Evolutionary conservation across 2,888 invertebrate genomes (phyloP).

Genomic region (Pteria penguin): DNA sequence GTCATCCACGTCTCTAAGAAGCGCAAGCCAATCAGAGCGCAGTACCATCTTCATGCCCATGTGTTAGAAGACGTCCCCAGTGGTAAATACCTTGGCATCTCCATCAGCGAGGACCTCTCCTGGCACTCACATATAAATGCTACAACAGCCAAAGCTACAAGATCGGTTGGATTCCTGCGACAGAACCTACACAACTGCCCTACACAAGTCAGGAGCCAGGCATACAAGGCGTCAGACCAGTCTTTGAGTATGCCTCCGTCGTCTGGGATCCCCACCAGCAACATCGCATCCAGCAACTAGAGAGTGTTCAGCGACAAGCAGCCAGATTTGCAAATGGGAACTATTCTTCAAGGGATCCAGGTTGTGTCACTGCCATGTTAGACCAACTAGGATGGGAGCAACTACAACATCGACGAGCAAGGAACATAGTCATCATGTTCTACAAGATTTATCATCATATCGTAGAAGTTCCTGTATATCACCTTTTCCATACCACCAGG

Average conservation of each 20-base stretch:
- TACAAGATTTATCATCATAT: no score
- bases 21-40: neutral
- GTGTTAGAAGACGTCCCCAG: neutral
- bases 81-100: no score
- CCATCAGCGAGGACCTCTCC: no score
- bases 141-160: no score
- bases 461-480: no score
- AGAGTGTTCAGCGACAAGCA: conserved; percentile 13
- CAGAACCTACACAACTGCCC: no score
- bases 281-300: neutral
- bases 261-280: conserved; percentile 28
- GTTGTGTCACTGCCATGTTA: conserved; percentile 7
- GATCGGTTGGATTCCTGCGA: no score
- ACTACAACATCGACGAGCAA: no score
- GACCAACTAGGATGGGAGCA: neutral
- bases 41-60: neutral
- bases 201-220: no score
- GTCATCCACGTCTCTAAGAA: conserved; percentile 5
- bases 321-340: conserved; percentile 7
- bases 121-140: no score
- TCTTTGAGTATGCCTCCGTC: conserved; percentile 15
- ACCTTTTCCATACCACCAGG: no score
- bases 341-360: neutral
- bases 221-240: conserved; percentile 23
- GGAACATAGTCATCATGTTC: no score